Conservation (phyloP, 2,113 vertebrate species). For the Hyperopisus bebe region DNA sequence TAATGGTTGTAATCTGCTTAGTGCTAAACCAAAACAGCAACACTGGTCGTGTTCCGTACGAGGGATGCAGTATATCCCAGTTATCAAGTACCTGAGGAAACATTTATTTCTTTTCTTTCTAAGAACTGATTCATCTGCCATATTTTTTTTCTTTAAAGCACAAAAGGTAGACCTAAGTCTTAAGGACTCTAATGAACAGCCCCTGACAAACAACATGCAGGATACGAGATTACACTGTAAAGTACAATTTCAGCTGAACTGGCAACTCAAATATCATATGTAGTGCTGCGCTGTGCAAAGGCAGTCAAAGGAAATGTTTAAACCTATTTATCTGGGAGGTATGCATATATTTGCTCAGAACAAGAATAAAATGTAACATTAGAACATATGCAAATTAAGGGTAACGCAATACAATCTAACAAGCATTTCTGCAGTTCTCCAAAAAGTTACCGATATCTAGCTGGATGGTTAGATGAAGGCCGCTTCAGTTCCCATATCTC, state of each 20-base stretch:
- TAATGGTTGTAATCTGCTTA: slow-evolving; percentile 28
- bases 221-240: not conserved
- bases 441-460: not conserved
- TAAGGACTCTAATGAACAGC: not conserved
- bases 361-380: not conserved
- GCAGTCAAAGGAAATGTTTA: not conserved
- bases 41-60: not conserved
- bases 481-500: not conserved
- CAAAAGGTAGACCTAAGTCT: not conserved
- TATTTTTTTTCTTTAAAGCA: not conserved
- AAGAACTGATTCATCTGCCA: not conserved
- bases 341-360: not conserved
- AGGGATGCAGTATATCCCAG: not conserved
- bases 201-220: not conserved
- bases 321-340: not conserved
- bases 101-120: not conserved
- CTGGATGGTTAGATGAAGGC: not conserved
- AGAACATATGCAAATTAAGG: not conserved
- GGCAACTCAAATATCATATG: not conserved
- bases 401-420: not conserved
- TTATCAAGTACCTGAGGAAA: not conserved
- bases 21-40: not conserved
- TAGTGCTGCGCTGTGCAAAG: not conserved
- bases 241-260: not conserved
- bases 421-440: not conserved